phyloP scores from a whole-genome alignment of 2,797 vertebrate species.

The Chiroxiphia lanceolata region DNA sequence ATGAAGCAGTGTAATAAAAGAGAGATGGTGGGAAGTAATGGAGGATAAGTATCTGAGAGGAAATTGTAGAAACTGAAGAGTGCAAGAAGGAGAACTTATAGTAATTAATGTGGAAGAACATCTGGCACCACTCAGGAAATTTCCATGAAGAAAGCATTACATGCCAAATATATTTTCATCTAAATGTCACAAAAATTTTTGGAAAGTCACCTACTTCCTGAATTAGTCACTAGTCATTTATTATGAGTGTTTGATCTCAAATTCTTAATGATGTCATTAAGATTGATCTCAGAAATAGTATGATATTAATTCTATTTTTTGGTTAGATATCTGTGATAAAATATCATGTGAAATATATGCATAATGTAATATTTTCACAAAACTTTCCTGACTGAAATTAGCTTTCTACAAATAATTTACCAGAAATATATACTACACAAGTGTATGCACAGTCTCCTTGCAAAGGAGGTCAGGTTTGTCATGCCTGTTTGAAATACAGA shows the following conservation, averaged over 20 bases:
- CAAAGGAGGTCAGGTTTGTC: not conserved
- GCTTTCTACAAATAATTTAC: not conserved
- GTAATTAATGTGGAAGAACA: not conserved
- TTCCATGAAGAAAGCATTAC: not conserved
- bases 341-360: not conserved
- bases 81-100: not conserved
- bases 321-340: not conserved
- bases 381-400: not conserved
- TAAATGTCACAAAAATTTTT: not conserved
- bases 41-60: not conserved
- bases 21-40: not conserved
- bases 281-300: not conserved
- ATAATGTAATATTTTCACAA: not conserved
- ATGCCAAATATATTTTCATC: not conserved
- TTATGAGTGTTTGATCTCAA: not conserved
- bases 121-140: not conserved
- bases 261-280: not conserved
- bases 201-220: not conserved
- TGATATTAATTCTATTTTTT: not conserved
- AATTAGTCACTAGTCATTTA: not conserved
- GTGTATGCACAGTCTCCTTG: not conserved
- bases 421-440: not conserved
- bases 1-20: not conserved
- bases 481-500: not conserved
- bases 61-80: not conserved